Evolutionary conservation across 2,797 vertebrate species (phyloP).

Genomic region (Oreochromis grahami): DNA sequence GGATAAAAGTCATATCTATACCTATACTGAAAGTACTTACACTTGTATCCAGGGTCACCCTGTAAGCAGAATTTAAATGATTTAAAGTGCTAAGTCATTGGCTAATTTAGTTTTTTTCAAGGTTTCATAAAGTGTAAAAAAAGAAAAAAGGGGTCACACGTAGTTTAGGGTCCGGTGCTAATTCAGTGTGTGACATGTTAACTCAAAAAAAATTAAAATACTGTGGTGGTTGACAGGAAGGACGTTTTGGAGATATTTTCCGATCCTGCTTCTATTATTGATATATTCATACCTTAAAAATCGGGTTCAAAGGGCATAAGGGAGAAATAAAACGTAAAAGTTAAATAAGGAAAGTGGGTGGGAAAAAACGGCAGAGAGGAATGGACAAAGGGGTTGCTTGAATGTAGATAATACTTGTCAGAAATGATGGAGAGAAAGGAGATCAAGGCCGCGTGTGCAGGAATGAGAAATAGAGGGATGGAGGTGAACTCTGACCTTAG

Average conservation of each 20-base stretch:
- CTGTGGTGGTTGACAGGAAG: not conserved
- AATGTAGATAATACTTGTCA: constrained; percentile 13
- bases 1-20: not conserved
- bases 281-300: constrained; percentile 56
- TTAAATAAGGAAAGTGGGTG: not conserved
- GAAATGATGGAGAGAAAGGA: not conserved
- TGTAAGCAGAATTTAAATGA: not conserved
- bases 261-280: not conserved
- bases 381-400: not conserved
- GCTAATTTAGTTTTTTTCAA: not conserved
- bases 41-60: not conserved
- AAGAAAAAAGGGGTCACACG: not conserved
- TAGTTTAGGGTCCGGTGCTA: not conserved
- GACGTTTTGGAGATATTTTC: not conserved
- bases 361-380: not conserved
- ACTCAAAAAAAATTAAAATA: not conserved
- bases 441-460: not conserved
- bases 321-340: not conserved
- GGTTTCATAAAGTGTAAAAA: not conserved
- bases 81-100: not conserved
- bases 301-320: not conserved
- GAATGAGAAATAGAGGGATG: not conserved
- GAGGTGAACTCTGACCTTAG: constrained; percentile 58
- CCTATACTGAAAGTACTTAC: not conserved
- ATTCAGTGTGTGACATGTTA: not conserved